A percentile compares a stretch with the other conserved stretches of the same genome.
These are phyloP conservation scores for Epinotia brunnichana DNA, from an alignment of 2,888 invertebrate species.

Conservation along the genomic window DNA sequence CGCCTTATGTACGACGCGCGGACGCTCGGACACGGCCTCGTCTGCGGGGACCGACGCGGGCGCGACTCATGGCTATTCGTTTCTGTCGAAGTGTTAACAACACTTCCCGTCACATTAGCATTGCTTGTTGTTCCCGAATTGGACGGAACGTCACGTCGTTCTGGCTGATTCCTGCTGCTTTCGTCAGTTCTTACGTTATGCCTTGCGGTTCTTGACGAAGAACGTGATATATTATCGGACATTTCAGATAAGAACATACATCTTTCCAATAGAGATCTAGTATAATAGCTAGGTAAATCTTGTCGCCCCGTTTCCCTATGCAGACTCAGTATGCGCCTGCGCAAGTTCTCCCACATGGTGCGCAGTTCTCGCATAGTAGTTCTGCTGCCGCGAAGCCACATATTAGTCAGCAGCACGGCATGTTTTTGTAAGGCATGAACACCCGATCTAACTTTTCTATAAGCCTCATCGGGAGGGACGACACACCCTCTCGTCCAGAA, in stretches of 20 bases:
- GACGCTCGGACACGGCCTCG: conserved; percentile 54
- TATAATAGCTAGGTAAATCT: conserved; percentile 71
- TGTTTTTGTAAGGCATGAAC: conserved; percentile 73
- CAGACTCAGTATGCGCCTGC: conserved; percentile 82
- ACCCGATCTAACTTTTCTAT: conserved; percentile 70
- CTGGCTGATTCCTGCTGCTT: conserved; percentile 51
- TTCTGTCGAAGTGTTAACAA: conserved; percentile 51
- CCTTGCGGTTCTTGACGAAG: conserved; percentile 54
- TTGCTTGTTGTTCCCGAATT: conserved; percentile 48
- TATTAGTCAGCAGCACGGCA: conserved; percentile 66
- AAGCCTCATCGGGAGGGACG: conserved; percentile 71
- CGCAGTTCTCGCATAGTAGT: conserved; percentile 84
- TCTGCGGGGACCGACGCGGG: conserved; percentile 53
- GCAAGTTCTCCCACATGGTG: conserved; percentile 86
- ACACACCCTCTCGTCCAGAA: conserved; percentile 61
- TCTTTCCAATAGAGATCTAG: conserved; percentile 72
- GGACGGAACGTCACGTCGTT: conserved; percentile 49
- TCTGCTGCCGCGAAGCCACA: conserved; percentile 74
- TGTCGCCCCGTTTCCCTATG: conserved; percentile 77
- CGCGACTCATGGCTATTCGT: conserved; percentile 48
- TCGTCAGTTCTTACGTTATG: conserved; percentile 57
- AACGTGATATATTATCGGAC: conserved; percentile 62
- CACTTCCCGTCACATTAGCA: conserved; percentile 50
- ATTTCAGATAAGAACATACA: conserved; percentile 76
- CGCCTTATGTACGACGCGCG: conserved; percentile 61